Evolutionary conservation across 1,140 invertebrate species (phyloP), one percentile per base, ranked within the genome.

Genomic region (Penaeus japonicus): DNA sequence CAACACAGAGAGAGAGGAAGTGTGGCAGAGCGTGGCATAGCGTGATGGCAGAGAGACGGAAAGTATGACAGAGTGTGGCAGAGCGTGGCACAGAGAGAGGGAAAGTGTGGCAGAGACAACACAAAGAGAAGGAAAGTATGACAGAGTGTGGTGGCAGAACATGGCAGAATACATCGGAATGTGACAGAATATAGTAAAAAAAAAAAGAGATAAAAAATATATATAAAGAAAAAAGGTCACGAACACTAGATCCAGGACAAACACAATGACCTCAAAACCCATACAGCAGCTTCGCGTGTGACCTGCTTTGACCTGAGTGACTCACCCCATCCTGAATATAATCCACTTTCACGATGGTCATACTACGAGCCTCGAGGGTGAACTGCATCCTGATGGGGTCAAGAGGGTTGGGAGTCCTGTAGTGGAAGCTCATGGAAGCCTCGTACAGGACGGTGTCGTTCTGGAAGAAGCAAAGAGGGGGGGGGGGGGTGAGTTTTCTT

Each of bases 401-500:
- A 35, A 77, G 22, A 0, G 89, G 89, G 85, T 90, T 82, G 2
- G 89, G 89, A 4, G 83, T 90, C 20, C 75, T 53, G 82, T 85
- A 90, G 24, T 65, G 57, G 35, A 85, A 57, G n/a, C 47, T 75
- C 39, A 65, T 35, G 7, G 57, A 53, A 30, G 89, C 85, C 27
- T 57, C 81, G 80, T 59, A 84, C 12, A 24, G 3, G 17, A 88
- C 85, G 20, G 59, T 73, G 10, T 70, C 17, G 54, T 84, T 83
- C 88, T 89, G 88, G 4, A 78, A 15, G 32, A n/a, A 17, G 22
- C n/a, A 39, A 35, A 22, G 59, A 53, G 15, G 20, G 27, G 55
- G 30, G 20, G 20, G 54, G 55, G 5, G 4, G 55, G 59, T 24
- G 80, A 12, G 55, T n/a, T 12, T 73, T 73, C 12, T 73, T 73